Conservation (phyloP, 2,113 vertebrate species). For the Nothobranchius furzeri region DNA sequence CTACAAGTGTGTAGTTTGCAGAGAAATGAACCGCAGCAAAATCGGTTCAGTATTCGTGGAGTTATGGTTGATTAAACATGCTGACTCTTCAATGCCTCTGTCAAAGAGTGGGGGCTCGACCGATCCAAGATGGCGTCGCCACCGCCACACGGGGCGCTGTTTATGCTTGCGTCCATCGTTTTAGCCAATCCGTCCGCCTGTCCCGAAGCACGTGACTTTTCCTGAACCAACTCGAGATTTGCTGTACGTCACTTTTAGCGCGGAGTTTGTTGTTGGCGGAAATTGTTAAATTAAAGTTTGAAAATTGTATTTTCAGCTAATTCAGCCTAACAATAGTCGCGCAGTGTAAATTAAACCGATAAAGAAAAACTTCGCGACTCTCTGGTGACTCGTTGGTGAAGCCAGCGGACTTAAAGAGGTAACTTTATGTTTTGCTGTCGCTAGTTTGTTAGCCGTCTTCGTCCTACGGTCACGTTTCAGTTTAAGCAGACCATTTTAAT, state of each 20-base stretch:
- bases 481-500: too few species aligned
- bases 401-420: conserved; percentile 24
- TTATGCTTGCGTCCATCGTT: too few species aligned
- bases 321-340: rapidly evolving
- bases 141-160: too few species aligned
- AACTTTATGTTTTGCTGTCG: conserved; percentile 25
- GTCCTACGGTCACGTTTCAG: too few species aligned
- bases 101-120: too few species aligned
- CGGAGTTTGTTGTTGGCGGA: conserved; percentile 73
- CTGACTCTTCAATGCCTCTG: too few species aligned
- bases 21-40: too few species aligned
- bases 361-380: neutral
- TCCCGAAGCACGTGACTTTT: conserved; percentile 4
- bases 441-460: neutral
- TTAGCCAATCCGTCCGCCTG: too few species aligned
- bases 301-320: neutral
- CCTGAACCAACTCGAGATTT: conserved; percentile 36
- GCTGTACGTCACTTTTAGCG: conserved; percentile 70
- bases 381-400: neutral
- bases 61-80: too few species aligned
- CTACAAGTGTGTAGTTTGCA: too few species aligned
- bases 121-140: too few species aligned
- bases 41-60: too few species aligned
- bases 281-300: conserved; percentile 7
- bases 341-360: rapidly evolving